phyloP scores from a whole-genome alignment of 2,888 invertebrate species.

The Melolontha melolontha region DNA sequence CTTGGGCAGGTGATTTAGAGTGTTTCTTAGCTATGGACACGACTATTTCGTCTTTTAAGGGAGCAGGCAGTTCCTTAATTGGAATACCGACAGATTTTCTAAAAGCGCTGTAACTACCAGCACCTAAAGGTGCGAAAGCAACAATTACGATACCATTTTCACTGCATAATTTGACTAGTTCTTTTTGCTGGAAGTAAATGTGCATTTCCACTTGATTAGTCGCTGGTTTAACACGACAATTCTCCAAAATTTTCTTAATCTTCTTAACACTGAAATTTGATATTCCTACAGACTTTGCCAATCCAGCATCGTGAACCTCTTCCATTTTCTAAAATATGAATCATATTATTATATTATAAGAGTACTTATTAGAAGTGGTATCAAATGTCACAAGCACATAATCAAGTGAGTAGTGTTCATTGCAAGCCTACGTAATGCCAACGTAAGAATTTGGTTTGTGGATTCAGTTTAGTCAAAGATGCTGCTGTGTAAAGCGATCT shows the following conservation, averaged over 20 bases:
- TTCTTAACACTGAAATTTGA: constrained; percentile 83
- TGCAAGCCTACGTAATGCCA: too few species aligned
- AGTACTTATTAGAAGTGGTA: too few species aligned
- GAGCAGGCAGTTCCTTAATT: constrained; percentile 69
- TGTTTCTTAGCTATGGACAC: constrained; percentile 65
- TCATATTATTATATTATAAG: too few species aligned
- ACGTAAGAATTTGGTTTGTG: too few species aligned
- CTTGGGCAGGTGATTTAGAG: constrained; percentile 80
- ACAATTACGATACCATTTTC: constrained; percentile 64
- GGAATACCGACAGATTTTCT: too few species aligned
- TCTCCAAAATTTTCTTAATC: constrained; percentile 72
- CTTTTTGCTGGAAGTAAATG: constrained; percentile 66
- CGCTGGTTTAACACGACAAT: constrained; percentile 71
- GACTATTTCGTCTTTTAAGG: constrained; percentile 73
- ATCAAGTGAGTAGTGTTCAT: too few species aligned
- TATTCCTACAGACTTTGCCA: constrained; percentile 79
- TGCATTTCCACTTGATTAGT: constrained; percentile 74
- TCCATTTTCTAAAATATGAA: constrained; percentile 10
- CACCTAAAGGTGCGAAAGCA: constrained; percentile 68
- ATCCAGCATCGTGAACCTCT: constrained; percentile 6
- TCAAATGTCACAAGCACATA: too few species aligned
- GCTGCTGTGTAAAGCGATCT: too few species aligned
- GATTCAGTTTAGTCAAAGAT: too few species aligned
- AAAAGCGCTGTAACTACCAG: constrained; percentile 61
- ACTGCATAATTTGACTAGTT: constrained; percentile 63